A percentile compares a stretch with the other conserved stretches of the same genome.
Conservation (phyloP, 1,140 invertebrate genomes). For the Samia ricini region DNA sequence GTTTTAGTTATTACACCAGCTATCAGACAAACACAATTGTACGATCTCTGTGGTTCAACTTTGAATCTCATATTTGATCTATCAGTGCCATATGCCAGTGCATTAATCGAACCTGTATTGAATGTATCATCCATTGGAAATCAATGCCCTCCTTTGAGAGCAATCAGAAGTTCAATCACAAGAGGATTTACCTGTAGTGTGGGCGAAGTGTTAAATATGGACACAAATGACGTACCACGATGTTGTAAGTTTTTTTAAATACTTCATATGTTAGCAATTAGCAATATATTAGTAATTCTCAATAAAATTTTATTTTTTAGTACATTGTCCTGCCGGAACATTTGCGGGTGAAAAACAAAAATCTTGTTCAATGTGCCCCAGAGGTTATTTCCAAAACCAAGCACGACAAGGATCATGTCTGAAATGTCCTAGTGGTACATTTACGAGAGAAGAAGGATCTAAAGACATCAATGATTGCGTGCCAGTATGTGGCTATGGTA, state of each 20-base stretch:
- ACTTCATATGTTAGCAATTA: constrained; percentile 1
- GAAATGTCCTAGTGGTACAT: constrained; percentile 93
- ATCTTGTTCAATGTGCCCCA: constrained; percentile 91
- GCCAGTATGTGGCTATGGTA: constrained; percentile 97
- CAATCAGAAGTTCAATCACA: constrained; percentile 89
- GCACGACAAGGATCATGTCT: constrained; percentile 92
- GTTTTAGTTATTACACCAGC: constrained; percentile 92
- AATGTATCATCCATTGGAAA: constrained; percentile 94
- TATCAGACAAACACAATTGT: constrained; percentile 91
- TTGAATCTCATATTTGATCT: constrained; percentile 96
- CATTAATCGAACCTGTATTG: constrained; percentile 92
- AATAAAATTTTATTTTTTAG: constrained; percentile 74
- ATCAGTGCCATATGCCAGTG: constrained; percentile 94
- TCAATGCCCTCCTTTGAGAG: constrained; percentile 93
- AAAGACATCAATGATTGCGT: constrained; percentile 90
- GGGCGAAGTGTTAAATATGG: constrained; percentile 96
- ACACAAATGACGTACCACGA: constrained; percentile 93
- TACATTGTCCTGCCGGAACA: constrained; percentile 97
- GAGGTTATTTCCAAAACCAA: constrained; percentile 95
- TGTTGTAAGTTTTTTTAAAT: constrained; percentile 85
- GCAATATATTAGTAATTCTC: constrained; percentile 2
- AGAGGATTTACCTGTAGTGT: constrained; percentile 95
- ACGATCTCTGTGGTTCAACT: constrained; percentile 96
- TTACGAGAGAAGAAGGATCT: constrained; percentile 94
- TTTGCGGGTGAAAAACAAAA: constrained; percentile 93